Percentiles rank a stretch among this genome's conserved stretches.
phyloP scores from a whole-genome alignment of 2,888 invertebrate genomes.

The Plagodis dolabraria region DNA sequence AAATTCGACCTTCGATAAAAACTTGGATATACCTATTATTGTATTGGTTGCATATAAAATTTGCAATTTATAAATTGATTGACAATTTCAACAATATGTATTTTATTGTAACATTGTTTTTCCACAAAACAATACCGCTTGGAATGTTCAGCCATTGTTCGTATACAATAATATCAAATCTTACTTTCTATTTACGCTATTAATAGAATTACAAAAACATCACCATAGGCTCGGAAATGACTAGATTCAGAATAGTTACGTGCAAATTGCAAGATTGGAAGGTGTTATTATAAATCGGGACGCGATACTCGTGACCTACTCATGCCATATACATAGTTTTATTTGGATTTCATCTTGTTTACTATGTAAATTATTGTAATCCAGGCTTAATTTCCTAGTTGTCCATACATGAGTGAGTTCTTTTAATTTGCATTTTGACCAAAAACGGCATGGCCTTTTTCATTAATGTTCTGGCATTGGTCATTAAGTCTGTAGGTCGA shows the following conservation, averaged over 20 bases:
- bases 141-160: conserved; percentile 24
- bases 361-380: neutral
- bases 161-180: conserved; percentile 18
- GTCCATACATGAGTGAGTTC: conserved; percentile 7
- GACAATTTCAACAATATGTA: too few relatives aligned
- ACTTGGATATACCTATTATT: too few relatives aligned
- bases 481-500: conserved; percentile 29
- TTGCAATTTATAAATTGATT: too few relatives aligned
- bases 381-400: conserved; percentile 6
- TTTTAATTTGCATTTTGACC: conserved; percentile 20
- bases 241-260: conserved; percentile 5
- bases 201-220: conserved; percentile 13
- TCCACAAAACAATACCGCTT: conserved; percentile 26
- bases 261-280: conserved; percentile 14
- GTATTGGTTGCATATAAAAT: too few relatives aligned
- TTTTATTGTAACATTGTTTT: conserved; percentile 28
- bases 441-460: conserved; percentile 31
- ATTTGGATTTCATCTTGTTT: conserved; percentile 2
- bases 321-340: neutral
- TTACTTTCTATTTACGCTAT: conserved; percentile 32
- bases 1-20: too few relatives aligned
- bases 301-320: conserved; percentile 10
- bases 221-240: conserved; percentile 11
- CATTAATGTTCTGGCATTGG: conserved; percentile 27
- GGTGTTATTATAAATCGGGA: conserved; percentile 12